Conservation (phyloP, 2,888 invertebrate genomes). For the Lasioglossum pauxillum region DNA sequence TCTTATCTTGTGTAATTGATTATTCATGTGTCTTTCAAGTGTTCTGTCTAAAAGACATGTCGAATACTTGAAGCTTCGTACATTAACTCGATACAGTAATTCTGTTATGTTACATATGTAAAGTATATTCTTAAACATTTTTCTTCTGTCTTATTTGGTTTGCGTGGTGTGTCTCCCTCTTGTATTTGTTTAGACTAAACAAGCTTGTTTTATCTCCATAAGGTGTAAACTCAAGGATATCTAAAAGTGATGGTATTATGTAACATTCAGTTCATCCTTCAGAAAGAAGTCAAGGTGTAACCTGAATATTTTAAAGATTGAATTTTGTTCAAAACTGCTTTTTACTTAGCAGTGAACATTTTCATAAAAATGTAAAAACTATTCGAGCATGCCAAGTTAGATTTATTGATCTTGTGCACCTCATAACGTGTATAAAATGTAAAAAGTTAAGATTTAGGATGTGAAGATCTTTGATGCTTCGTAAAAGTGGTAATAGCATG, state of each 20-base stretch:
- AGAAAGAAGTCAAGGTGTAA: background rate
- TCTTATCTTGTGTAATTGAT: background rate
- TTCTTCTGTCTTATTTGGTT: background rate
- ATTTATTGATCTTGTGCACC: background rate
- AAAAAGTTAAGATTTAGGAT: background rate
- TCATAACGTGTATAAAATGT: background rate
- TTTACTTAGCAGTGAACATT: background rate
- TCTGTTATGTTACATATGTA: background rate
- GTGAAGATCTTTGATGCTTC: background rate
- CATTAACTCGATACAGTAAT: background rate
- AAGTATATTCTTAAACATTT: background rate
- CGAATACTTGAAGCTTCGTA: background rate
- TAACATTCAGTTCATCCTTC: slow-evolving; percentile 1
- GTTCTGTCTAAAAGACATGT: background rate
- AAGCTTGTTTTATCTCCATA: background rate
- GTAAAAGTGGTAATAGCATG: background rate
- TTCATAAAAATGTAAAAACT: background rate
- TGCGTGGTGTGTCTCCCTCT: background rate
- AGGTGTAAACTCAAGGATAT: background rate
- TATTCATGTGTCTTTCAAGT: background rate
- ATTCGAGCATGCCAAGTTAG: background rate
- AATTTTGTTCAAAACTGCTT: background rate
- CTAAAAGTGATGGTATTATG: background rate
- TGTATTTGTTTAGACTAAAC: background rate
- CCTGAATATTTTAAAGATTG: background rate